phyloP scores from a whole-genome alignment of 1,140 invertebrate genomes.

The Drosophila rhopaloa region DNA sequence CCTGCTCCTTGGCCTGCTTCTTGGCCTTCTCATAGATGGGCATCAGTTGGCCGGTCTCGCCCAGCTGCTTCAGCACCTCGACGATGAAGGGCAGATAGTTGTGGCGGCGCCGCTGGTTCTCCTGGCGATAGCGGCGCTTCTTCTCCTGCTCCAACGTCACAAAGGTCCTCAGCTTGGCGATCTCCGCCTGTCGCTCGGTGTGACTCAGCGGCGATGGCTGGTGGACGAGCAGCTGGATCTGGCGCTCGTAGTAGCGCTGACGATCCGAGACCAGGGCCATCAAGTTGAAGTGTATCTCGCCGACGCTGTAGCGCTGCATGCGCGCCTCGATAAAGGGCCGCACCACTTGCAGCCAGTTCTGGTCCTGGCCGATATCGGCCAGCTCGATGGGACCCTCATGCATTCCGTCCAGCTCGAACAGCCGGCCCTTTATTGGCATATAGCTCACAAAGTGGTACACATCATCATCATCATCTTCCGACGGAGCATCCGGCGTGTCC shows the following conservation, averaged over 20 bases:
- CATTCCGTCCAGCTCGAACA: conserved; percentile 98
- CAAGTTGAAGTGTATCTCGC: conserved; percentile 99
- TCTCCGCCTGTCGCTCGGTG: conserved; percentile 88
- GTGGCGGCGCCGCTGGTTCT: conserved; percentile 97
- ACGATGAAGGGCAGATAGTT: conserved; percentile 99
- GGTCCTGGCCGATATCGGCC: conserved; percentile 90
- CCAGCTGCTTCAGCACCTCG: conserved; percentile 96
- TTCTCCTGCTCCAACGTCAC: conserved; percentile 96
- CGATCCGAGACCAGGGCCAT: conserved; percentile 98
- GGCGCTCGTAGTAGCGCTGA: conserved; percentile 93
- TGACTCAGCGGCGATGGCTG: conserved; percentile 85
- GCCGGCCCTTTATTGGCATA: conserved; percentile 95
- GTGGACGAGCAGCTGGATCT: conserved; percentile 89
- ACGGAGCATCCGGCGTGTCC: conserved; percentile 88
- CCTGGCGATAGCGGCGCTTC: conserved; percentile 90
- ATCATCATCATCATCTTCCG: conserved; percentile 95
- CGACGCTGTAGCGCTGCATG: conserved; percentile 97
- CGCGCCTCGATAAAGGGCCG: conserved; percentile 96
- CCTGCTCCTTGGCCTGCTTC: conserved; percentile 85
- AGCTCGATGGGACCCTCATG: conserved; percentile 97
- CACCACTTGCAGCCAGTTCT: conserved; percentile 96
- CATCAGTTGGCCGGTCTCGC: conserved; percentile 95
- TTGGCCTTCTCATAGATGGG: conserved; percentile 95
- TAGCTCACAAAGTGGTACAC: conserved; percentile 98
- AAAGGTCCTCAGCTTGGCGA: conserved; percentile 90